Percentiles rank a stretch among this genome's conserved stretches.
phyloP scores from a whole-genome alignment of 2,888 invertebrate species.

The Cryptocephalus primarius region DNA sequence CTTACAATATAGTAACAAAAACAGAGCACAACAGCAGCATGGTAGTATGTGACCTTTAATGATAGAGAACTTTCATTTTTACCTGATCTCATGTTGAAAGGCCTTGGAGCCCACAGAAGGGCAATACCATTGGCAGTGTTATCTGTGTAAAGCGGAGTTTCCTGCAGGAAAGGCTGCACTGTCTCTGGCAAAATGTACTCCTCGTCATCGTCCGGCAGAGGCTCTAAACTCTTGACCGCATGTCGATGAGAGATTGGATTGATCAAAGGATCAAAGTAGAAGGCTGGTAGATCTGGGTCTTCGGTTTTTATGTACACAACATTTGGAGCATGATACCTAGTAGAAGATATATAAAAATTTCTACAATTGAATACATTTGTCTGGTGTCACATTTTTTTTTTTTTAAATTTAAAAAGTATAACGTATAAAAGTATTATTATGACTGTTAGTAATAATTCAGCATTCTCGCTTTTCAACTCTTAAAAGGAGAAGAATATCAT shows the following conservation, averaged over 20 bases:
- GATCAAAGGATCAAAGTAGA: slow-evolving; percentile 98
- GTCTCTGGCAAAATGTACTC: slow-evolving; percentile 87
- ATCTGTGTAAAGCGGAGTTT: slow-evolving; percentile 93
- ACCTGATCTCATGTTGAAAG: slow-evolving; percentile 92
- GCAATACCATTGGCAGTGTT: slow-evolving; percentile 99
- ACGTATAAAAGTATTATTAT: background rate
- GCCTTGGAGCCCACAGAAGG: slow-evolving; percentile 93
- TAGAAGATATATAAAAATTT: slow-evolving; percentile 12
- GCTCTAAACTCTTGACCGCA: slow-evolving; percentile 71
- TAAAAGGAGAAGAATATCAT: slow-evolving; percentile 43
- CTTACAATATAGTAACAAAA: too few species aligned
- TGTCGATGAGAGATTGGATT: slow-evolving; percentile 97
- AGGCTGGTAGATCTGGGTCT: slow-evolving; percentile 98
- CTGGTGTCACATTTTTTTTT: too few species aligned
- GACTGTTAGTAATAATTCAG: slow-evolving; percentile 30
- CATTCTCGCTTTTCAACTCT: slow-evolving; percentile 38
- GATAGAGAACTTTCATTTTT: slow-evolving; percentile 8
- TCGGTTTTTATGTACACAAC: slow-evolving; percentile 99
- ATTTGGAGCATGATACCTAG: slow-evolving; percentile 97
- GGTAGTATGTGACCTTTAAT: too few species aligned
- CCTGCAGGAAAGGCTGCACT: slow-evolving; percentile 86
- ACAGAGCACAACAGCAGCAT: too few species aligned
- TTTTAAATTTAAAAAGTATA: slow-evolving; percentile 2
- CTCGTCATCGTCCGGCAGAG: slow-evolving; percentile 85
- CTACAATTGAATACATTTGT: slow-evolving; percentile 5